Percentiles rank a stretch among this genome's conserved stretches.
phyloP scores from a whole-genome alignment of 2,888 invertebrate species.

The Noctuana brunneofusca region DNA sequence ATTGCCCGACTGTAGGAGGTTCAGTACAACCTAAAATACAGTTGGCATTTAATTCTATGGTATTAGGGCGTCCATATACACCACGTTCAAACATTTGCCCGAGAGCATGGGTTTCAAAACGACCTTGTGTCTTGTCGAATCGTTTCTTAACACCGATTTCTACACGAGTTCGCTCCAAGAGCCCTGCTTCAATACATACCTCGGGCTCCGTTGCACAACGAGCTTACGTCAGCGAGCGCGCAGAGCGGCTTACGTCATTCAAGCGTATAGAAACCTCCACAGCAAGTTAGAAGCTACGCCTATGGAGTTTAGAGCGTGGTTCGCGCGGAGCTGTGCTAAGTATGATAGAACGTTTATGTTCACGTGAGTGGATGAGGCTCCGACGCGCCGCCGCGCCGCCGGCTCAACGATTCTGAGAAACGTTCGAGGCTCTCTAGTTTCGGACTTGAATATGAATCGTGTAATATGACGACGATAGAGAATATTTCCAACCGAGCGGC shows the following conservation, averaged over 20 bases:
- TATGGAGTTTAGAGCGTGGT: constrained; percentile 54
- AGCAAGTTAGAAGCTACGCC: constrained; percentile 64
- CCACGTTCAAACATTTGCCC: constrained; percentile 29
- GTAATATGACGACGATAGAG: constrained; percentile 57
- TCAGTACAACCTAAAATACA: constrained; percentile 9
- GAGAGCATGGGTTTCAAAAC: constrained; percentile 51
- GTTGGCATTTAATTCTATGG: constrained; percentile 15
- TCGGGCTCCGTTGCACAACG: constrained; percentile 81
- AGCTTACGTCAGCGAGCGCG: constrained; percentile 81
- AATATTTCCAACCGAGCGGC: constrained; percentile 48
- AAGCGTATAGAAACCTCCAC: constrained; percentile 59
- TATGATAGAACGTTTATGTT: constrained; percentile 80
- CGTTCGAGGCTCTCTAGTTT: constrained; percentile 77
- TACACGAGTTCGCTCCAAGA: constrained; percentile 76
- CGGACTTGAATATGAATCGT: constrained; percentile 77
- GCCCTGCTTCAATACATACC: constrained; percentile 76
- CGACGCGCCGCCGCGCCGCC: constrained; percentile 75
- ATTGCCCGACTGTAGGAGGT: not conserved
- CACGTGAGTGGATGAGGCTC: constrained; percentile 82
- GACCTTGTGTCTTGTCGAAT: constrained; percentile 65
- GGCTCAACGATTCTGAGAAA: constrained; percentile 81
- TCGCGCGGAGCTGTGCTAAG: constrained; percentile 54
- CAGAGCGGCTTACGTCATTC: constrained; percentile 80
- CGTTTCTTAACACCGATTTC: constrained; percentile 79
- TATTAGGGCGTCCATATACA: constrained; percentile 21